These are phyloP conservation scores for Crotalus horridus DNA, from an alignment of 2,113 vertebrate genomes.

Conservation along the genomic window DNA sequence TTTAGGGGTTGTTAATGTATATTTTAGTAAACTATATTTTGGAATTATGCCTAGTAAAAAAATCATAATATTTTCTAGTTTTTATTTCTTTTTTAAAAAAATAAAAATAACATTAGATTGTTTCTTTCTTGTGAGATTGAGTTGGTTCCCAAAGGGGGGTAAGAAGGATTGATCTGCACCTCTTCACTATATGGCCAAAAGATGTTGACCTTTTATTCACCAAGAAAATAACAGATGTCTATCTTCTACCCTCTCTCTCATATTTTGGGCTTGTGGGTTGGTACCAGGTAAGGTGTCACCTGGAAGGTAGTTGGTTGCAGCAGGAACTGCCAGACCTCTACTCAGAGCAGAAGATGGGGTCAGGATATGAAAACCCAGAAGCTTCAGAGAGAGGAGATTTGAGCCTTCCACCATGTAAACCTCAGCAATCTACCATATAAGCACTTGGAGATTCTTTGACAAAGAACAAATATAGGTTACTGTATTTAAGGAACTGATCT, in stretches of 20 bases:
- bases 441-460: neutral
- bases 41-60: neutral
- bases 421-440: neutral
- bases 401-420: neutral
- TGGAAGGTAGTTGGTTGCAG: neutral
- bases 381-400: neutral
- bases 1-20: neutral
- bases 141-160: neutral
- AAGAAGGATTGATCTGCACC: neutral
- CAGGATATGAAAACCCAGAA: neutral
- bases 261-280: neutral
- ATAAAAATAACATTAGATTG: neutral
- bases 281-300: neutral
- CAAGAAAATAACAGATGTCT: neutral
- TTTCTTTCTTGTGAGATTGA: neutral
- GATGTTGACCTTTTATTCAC: neutral
- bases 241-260: neutral
- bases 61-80: neutral
- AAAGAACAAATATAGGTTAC: neutral
- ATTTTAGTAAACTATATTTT: neutral
- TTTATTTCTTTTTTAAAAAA: neutral
- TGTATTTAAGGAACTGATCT: neutral
- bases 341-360: neutral
- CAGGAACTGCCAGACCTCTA: neutral
- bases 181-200: neutral